These are phyloP conservation scores for Gallinago undulata DNA, from an alignment of 2,113 vertebrate genomes.

Conservation along the genomic window DNA sequence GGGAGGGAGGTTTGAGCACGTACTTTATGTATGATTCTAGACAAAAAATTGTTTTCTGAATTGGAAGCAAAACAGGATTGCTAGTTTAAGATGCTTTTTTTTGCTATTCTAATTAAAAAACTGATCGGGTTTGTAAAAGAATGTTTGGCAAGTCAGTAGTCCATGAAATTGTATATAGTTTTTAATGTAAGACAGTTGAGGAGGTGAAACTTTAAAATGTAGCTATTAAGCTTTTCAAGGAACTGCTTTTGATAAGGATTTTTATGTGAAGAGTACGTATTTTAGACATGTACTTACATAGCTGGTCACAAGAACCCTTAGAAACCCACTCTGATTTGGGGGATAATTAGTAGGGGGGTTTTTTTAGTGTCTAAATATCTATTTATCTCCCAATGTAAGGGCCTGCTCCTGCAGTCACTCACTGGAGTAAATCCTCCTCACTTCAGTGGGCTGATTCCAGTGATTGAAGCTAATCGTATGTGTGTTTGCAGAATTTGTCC, in stretches of 20 bases:
- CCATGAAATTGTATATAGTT: slow-evolving; percentile 63
- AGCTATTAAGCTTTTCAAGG: not conserved
- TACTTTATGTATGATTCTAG: rapidly evolving
- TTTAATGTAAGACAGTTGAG: slow-evolving; percentile 25
- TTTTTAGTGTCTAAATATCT: not conserved
- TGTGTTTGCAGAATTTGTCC: not conserved
- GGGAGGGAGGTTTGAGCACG: not conserved
- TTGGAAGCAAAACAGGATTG: not conserved
- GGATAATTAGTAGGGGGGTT: not conserved
- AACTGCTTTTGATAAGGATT: not conserved
- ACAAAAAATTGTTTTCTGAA: not conserved
- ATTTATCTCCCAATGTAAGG: not conserved
- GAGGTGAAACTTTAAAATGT: slow-evolving; percentile 46
- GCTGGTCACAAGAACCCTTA: not conserved
- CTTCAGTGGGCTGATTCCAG: not conserved
- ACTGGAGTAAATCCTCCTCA: not conserved
- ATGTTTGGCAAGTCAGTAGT: slow-evolving; percentile 49
- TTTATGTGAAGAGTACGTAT: not conserved
- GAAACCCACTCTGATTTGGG: not conserved
- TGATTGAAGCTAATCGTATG: not conserved
- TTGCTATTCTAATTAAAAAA: slow-evolving; percentile 47
- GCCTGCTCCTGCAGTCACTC: not conserved
- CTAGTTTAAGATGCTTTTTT: not conserved
- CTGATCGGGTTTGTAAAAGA: not conserved
- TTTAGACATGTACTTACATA: not conserved